These are phyloP conservation scores for Macrotis lagotis DNA, from an alignment of 2,113 vertebrate genomes.

Conservation along the genomic window DNA sequence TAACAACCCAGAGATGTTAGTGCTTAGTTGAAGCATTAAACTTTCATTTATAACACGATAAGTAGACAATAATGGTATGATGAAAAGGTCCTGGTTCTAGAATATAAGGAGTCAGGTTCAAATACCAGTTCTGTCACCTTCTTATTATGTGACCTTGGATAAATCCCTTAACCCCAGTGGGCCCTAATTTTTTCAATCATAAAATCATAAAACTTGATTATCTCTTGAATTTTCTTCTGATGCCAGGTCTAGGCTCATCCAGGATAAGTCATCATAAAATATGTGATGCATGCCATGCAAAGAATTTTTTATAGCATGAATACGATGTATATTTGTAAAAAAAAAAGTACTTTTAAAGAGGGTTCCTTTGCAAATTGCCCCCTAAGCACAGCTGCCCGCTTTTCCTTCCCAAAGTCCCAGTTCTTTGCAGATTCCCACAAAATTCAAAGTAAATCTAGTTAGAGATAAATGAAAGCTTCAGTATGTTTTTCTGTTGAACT, in stretches of 20 bases:
- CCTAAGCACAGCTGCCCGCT: neutral
- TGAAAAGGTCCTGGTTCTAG: neutral
- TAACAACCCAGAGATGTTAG: neutral
- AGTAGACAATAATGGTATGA: neutral
- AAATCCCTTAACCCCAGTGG: neutral
- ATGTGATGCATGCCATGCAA: neutral
- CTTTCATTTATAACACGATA: neutral
- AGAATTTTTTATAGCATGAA: neutral
- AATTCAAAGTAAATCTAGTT: slow-evolving; percentile 15
- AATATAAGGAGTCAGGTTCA: neutral
- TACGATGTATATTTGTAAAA: neutral
- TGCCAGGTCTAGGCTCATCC: neutral
- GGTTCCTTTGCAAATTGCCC: neutral
- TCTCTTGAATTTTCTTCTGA: neutral
- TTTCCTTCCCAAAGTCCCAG: neutral
- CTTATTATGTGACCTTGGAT: neutral
- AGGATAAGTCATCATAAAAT: neutral
- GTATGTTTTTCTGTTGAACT: slow-evolving; percentile 31
- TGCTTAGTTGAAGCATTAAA: neutral
- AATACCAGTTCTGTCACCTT: neutral
- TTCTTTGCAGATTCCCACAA: neutral
- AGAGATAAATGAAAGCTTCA: slow-evolving; percentile 59
- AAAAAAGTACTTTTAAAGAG: neutral
- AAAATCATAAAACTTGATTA: neutral
- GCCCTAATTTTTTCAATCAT: neutral